These are phyloP conservation scores for Brotula barbata DNA, from an alignment of 2,797 vertebrate species.

Conservation along the genomic window DNA sequence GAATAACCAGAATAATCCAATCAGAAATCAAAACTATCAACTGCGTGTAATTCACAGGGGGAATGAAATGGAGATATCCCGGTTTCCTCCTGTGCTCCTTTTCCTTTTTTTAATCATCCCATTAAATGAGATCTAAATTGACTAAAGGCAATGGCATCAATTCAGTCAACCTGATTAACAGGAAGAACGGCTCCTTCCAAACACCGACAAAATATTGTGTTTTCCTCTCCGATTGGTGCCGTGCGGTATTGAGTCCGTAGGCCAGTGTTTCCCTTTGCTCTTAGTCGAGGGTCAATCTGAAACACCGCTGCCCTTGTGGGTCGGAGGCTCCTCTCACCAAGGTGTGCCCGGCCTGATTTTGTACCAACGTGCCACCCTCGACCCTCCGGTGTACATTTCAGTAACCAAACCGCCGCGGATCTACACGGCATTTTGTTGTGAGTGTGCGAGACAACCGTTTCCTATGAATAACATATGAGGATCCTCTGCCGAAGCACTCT, in stretches of 20 bases:
- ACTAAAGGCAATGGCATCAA: conserved; percentile 58
- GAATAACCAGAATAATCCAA: conserved; percentile 41
- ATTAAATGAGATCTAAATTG: conserved; percentile 69
- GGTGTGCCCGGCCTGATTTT: conserved; percentile 25
- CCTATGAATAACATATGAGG: conserved; percentile 5
- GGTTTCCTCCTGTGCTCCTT: conserved; percentile 51
- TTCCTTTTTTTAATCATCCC: conserved; percentile 67
- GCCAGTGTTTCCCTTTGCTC: too few relatives aligned
- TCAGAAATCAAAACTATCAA: conserved; percentile 34
- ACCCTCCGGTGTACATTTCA: neutral
- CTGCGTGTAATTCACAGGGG: conserved; percentile 19
- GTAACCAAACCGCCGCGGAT: conserved; percentile 7
- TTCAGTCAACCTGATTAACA: conserved; percentile 71
- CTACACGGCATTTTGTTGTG: conserved; percentile 24
- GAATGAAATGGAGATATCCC: conserved; percentile 33
- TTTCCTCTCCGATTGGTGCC: conserved; percentile 37
- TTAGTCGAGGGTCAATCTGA: too few relatives aligned
- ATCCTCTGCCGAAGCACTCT: conserved; percentile 17
- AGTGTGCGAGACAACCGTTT: conserved; percentile 27
- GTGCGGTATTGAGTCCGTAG: neutral
- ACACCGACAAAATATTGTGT: conserved; percentile 43
- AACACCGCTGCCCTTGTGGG: too few relatives aligned
- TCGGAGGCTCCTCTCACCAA: conserved; percentile 50
- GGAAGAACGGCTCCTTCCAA: conserved; percentile 64
- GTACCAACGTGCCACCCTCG: neutral